Percentiles rank a stretch among this genome's conserved stretches.
Evolutionary conservation across 2,113 vertebrate species (phyloP).

Genomic region (Pteropus alecto): DNA sequence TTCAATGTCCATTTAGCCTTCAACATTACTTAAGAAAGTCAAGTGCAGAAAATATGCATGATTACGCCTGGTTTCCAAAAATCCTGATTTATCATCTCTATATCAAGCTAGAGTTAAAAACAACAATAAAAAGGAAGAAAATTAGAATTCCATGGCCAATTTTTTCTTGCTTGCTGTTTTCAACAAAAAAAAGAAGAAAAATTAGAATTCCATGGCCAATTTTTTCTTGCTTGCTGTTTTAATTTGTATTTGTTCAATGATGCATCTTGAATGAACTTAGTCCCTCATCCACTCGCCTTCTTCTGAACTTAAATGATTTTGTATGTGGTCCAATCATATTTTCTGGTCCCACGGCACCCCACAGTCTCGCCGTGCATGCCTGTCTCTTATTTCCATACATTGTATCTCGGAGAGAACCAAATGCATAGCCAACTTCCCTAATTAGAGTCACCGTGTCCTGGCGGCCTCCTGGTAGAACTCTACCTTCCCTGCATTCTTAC

Average conservation of each 20-base stretch:
- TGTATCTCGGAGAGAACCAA: constrained; percentile 76
- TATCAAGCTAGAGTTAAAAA: neutral
- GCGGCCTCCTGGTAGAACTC: constrained; percentile 61
- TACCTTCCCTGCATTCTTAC: constrained; percentile 33
- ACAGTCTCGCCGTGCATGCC: constrained; percentile 62
- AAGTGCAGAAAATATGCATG: neutral
- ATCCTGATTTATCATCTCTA: neutral
- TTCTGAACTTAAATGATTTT: constrained; percentile 69
- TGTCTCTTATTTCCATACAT: constrained; percentile 72
- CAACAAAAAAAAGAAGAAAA: too few relatives aligned
- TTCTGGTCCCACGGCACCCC: constrained; percentile 58
- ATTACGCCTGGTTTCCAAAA: neutral
- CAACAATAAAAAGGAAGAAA: neutral
- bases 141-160: neutral
- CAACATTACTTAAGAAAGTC: neutral
- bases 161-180: constrained; percentile 1
- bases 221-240: constrained; percentile 20
- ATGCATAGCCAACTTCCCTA: constrained; percentile 73
- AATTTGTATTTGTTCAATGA: constrained; percentile 46
- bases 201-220: neutral
- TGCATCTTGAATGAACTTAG: constrained; percentile 41
- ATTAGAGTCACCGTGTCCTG: constrained; percentile 76
- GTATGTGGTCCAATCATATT: constrained; percentile 67
- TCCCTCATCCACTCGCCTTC: constrained; percentile 59
- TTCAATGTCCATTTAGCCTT: neutral